phyloP scores from a whole-genome alignment of 2,797 vertebrate genomes.

The Siniperca scherzeri region DNA sequence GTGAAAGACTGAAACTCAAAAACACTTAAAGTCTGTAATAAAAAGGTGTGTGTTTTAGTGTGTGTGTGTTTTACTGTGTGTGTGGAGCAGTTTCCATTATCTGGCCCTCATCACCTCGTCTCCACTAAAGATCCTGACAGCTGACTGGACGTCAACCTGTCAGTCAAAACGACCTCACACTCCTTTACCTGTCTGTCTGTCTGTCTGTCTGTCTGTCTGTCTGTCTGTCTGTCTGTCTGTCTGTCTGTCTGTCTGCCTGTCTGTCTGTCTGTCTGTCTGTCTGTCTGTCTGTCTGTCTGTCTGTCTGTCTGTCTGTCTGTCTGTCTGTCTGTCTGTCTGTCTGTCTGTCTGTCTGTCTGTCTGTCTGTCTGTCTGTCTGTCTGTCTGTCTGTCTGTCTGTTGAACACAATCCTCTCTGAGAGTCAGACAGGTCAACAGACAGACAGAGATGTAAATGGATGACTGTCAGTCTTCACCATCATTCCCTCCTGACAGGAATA shows the following conservation, averaged over 20 bases:
- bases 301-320: too few species aligned
- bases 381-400: background rate
- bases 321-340: too few species aligned
- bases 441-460: constrained; percentile 49
- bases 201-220: too few species aligned
- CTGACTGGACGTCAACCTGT: too few species aligned
- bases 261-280: too few species aligned
- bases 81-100: background rate
- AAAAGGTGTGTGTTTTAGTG: background rate
- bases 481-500: constrained; percentile 51
- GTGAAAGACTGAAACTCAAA: background rate
- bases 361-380: background rate
- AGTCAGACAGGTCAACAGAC: constrained; percentile 7
- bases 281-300: too few species aligned
- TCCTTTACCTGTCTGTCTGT: too few species aligned
- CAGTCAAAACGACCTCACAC: too few species aligned
- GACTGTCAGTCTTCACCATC: constrained; percentile 50
- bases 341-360: background rate
- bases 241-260: too few species aligned
- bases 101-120: too few species aligned
- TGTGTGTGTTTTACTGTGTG: background rate
- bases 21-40: background rate
- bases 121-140: too few species aligned
- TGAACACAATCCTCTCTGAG: background rate
- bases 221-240: too few species aligned